Base-by-base conservation (phyloP, 2,113 vertebrate species). In the Xiphorhynchus elegans region DNA sequence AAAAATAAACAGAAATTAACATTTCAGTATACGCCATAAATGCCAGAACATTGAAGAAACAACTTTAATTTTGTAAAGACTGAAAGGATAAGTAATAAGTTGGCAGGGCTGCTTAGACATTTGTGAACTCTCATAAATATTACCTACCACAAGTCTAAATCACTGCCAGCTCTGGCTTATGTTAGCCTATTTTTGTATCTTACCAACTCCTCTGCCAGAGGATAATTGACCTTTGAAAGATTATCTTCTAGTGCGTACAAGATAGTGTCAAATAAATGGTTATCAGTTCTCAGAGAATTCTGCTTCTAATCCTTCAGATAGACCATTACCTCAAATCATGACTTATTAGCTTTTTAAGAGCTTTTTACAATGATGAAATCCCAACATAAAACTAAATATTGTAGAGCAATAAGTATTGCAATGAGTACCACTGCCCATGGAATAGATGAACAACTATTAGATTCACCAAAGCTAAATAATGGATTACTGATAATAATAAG, bases 1-100 rank as follows among this genome's bases (percentile, higher is more conserved):
- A 96, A 98, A 98, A 97, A 97, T 96, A 97, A 98, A 97, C 91
- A 97, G 72, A 96, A 97, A 94, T 81, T 44, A 96, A 89, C 68
- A 24, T 91, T 94, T 90, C 90, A 97, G 70, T 96, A 92, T 93
- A 96, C 95, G 88, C 89, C 52, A 80, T 93, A 95, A 97, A 93
- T 90, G 89, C 95, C 97, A 98, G 87, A 86, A 97, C 79, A 96
- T 35, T 78, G 93, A 98, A 92, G 95, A 95, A 98, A 97, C 90
- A 97, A 93, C 95, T 97, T 97, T 87, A 97, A 97, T 96, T 97
- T 97, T 97, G 66, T 90, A 84, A 96, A 93, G 89, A 92, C 93
- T 96, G 93, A 97, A 96, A 96, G 95, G 82, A 89, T 97, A 98
- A 98, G 95, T 96, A 97, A 96, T 89, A 70, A 40, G 20, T 70